Base-by-base conservation (phyloP, 2,797 vertebrate species). In the Threskiornis aethiopicus region DNA sequence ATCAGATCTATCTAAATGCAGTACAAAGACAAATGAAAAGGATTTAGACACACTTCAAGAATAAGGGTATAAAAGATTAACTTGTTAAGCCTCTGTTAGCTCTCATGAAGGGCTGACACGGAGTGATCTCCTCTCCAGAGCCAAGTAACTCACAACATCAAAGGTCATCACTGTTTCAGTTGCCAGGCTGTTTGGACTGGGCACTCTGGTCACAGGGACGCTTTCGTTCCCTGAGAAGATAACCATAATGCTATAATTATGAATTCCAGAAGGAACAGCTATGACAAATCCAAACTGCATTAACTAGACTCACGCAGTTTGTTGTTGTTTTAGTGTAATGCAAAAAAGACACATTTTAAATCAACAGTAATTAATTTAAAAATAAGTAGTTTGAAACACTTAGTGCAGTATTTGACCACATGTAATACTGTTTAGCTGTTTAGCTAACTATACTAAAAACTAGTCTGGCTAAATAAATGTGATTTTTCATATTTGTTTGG, bases 231-330 rank as follows among this genome's bases (percentile, higher is more conserved):
- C 61, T 0, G 5, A 12, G 54, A 8, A 47, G 77, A 49, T 9
- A 54, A 22, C 39, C 2, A 1, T 3, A 41, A 24, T 5, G 24
- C 39, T 61, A 8, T 22, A 29, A 0, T 24, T 13, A 11, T 0
- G 18, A 39, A 17, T 55, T 55, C 15, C 69, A 58, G 11, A 22
- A 8, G 33, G 59, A 57, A 22, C 8, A 69, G 29, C 79, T 46
- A 4, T 8, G 46, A 8, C 1, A 17, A 35, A 35, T 31, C 86
- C 65, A 24, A 33, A 21, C 33, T 24, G 59, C 13, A 3, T 11
- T 5, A 22, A 33, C 17, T 33, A 41, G 35, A 6, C 22, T n/a
- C 16, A 8, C 0, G 0, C 31, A 6, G 16, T 2, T 31, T 10
- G 35, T 67, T 19, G 5, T 14, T 59, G 21, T 1, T 71, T 62